Percentiles rank a stretch among this genome's conserved stretches.
Evolutionary conservation across 2,888 invertebrate genomes (phyloP).

Genomic region (Ichneumon xanthorius): DNA sequence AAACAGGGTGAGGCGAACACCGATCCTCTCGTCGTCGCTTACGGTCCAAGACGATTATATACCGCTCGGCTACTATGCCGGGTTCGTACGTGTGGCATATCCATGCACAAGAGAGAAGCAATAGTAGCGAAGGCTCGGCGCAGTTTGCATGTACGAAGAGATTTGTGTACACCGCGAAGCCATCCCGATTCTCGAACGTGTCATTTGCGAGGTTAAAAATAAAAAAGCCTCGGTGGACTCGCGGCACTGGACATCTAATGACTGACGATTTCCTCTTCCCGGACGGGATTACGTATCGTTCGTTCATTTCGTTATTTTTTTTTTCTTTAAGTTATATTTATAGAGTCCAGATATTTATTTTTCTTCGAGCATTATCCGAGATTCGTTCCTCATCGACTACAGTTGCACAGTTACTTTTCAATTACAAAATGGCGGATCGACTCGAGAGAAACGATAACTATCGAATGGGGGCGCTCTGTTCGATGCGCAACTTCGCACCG

Average conservation of each 20-base stretch:
- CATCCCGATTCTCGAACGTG: slow-evolving; percentile 47
- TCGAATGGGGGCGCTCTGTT: background rate
- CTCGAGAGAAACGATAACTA: slow-evolving; percentile 45
- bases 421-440: slow-evolving; percentile 68
- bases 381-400: background rate
- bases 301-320: background rate
- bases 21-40: slow-evolving; percentile 44
- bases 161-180: slow-evolving; percentile 10
- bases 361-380: background rate
- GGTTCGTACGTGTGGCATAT: background rate
- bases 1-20: slow-evolving; percentile 50
- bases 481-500: slow-evolving; percentile 39
- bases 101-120: background rate
- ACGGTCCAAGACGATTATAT: slow-evolving; percentile 50
- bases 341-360: background rate
- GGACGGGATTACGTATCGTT: background rate
- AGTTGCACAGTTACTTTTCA: slow-evolving; percentile 28
- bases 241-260: slow-evolving; percentile 10
- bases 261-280: slow-evolving; percentile 49
- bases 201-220: slow-evolving; percentile 37
- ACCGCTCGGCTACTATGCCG: background rate
- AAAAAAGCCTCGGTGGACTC: slow-evolving; percentile 10
- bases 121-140: slow-evolving; percentile 1
- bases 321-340: background rate
- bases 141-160: slow-evolving; percentile 44